Evolutionary conservation across 2,797 vertebrate genomes (phyloP).

Genomic region (Martes flavigula): DNA sequence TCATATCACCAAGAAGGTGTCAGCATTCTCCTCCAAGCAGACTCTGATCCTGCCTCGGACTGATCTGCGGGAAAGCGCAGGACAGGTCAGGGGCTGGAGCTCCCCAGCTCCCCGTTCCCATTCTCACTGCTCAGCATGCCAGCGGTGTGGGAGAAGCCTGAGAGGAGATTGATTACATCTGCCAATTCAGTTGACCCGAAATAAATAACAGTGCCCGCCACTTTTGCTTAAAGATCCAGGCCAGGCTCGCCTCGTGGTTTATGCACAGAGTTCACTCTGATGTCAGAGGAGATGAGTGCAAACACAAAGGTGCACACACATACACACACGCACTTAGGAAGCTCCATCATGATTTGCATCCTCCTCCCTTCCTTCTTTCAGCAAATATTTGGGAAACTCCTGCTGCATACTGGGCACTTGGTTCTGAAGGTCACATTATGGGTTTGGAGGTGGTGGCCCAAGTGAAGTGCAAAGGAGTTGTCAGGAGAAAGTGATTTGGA

Average conservation of each 20-base stretch:
- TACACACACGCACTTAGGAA: too few relatives aligned
- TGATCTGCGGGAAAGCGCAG: neutral
- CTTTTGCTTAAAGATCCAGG: neutral
- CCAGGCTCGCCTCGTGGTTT: neutral
- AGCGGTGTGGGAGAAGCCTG: neutral
- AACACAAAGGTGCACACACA: neutral
- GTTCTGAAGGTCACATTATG: neutral
- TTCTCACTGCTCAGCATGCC: neutral
- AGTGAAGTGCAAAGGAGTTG: neutral
- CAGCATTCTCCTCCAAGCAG: conserved; percentile 1
- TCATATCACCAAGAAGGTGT: neutral
- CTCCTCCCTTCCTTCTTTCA: neutral
- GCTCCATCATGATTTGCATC: neutral
- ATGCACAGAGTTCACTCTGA: neutral
- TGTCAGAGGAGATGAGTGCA: neutral
- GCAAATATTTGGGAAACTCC: neutral
- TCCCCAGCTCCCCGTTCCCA: neutral
- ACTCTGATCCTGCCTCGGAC: neutral
- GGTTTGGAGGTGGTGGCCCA: neutral
- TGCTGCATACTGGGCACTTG: neutral
- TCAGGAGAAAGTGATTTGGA: neutral
- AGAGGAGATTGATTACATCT: neutral
- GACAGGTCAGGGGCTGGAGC: fast-evolving
- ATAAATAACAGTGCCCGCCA: neutral
- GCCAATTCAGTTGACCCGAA: neutral